Base-by-base conservation (phyloP, 2,888 invertebrate species). In the Pollenia angustigena region DNA sequence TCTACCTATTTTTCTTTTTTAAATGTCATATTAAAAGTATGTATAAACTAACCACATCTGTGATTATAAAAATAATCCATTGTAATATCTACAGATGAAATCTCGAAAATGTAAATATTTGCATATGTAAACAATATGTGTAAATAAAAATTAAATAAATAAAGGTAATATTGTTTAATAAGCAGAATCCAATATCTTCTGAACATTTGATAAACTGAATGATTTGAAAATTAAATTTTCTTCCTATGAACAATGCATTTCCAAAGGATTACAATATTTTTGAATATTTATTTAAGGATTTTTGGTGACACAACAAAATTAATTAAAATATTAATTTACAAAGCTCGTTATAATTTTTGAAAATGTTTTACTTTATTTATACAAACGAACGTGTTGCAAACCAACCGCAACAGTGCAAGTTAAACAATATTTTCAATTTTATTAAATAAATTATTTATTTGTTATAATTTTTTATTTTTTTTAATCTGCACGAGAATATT, bases 391-490 rank as follows among this genome's bases (percentile, higher is more conserved):
- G 71, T 81, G 71, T 46, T 60, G 42, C 4, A 9, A 72, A 4
- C 12, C 44, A 66, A 81, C 81, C 72, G 64, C 81, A 72, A 46
- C 10, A 80, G 50, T n/a, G 12, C 54, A 66, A 54, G 14, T 72
- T 48, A 54, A 66, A 66, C 9, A 64, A 40, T 66, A 60, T 74
- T 80, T 74, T 18, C 60, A 75, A 64, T 72, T 14, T 40, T 58
- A 58, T 50, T 56, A 3, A 79, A 78, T 58, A 18, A 46, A 79
- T 18, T 56, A 54, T 69, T 71, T 64, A 64, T 48, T 54, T 66
- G 42, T 80, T 3, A 50, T 44, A 48, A 32, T 44, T 50, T 23
- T 9, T 23, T 16, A 18, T 9, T 12, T 4, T 8, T n/a, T n/a
- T 18, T 8, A 32, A 32, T 32, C 32, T 0, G 32, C 32, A 6